phyloP scores from a whole-genome alignment of 2,888 invertebrate species.

The Boloria selene region DNA sequence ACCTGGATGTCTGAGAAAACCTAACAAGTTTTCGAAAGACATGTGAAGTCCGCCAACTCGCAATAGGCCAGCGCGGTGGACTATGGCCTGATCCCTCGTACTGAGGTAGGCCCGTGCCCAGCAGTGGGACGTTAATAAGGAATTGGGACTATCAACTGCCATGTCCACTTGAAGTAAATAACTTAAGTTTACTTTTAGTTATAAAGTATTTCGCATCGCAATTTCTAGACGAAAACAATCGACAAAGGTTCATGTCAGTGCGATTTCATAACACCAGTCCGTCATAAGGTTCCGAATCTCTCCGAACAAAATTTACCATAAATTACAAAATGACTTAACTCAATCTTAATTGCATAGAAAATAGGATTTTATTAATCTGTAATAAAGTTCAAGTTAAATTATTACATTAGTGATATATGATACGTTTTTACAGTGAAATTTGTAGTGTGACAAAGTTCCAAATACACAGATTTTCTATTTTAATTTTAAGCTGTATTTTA shows the following conservation, averaged over 20 bases:
- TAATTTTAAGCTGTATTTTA: constrained; percentile 33
- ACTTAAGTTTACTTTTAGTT: constrained; percentile 10
- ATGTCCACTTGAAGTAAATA: no score
- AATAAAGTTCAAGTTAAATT: constrained; percentile 41
- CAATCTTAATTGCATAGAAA: constrained; percentile 36
- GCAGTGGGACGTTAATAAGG: no score
- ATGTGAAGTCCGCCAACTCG: no score
- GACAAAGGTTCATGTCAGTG: constrained; percentile 67
- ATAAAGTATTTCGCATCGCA: constrained; percentile 32
- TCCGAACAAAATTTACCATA: constrained; percentile 57
- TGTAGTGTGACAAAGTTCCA: constrained; percentile 54
- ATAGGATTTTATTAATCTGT: constrained; percentile 36
- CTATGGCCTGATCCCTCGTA: no score
- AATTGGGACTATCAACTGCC: no score
- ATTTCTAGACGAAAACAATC: constrained; percentile 48
- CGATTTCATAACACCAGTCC: constrained; percentile 75
- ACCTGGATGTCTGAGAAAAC: no score
- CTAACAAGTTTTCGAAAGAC: no score
- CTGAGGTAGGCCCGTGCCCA: no score
- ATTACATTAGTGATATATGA: constrained; percentile 50
- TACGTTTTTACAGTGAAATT: constrained; percentile 54
- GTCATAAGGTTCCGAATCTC: constrained; percentile 79
- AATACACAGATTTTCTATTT: not conserved
- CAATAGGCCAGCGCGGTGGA: no score
- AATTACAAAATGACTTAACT: constrained; percentile 47